phyloP scores from a whole-genome alignment of 2,888 invertebrate genomes.

The Ectemnius continuus region DNA sequence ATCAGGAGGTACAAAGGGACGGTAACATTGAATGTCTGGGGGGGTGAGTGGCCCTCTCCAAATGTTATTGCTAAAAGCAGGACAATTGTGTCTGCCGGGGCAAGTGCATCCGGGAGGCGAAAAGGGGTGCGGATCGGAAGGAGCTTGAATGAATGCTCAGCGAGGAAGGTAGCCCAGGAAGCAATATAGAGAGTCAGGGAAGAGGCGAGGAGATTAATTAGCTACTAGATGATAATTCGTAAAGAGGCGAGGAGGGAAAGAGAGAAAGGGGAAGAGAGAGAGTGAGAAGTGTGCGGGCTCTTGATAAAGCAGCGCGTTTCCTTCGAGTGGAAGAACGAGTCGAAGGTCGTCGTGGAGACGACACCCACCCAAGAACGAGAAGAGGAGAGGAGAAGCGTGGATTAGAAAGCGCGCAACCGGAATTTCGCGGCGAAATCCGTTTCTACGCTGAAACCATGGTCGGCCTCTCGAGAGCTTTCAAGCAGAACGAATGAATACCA shows the following conservation, averaged over 20 bases:
- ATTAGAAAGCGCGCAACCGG: slow-evolving; percentile 57
- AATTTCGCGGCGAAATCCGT: slow-evolving; percentile 60
- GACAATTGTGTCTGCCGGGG: not conserved
- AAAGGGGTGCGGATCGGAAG: slow-evolving; percentile 24
- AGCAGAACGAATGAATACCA: slow-evolving; percentile 60
- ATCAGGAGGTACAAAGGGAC: no score
- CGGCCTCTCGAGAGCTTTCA: slow-evolving; percentile 58
- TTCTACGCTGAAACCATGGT: slow-evolving; percentile 58
- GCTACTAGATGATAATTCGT: slow-evolving; percentile 51
- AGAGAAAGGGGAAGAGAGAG: slow-evolving; percentile 49
- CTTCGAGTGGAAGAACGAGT: slow-evolving; percentile 42
- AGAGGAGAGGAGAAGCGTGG: slow-evolving; percentile 36
- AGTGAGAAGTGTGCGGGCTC: slow-evolving; percentile 14
- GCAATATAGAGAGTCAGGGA: slow-evolving; percentile 30
- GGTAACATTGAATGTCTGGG: no score
- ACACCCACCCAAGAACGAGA: not conserved
- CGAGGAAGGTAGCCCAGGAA: slow-evolving; percentile 29
- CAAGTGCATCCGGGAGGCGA: not conserved
- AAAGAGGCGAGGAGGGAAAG: slow-evolving; percentile 29
- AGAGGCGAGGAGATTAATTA: slow-evolving; percentile 43
- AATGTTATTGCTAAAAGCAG: not conserved
- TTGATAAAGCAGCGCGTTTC: slow-evolving; percentile 47
- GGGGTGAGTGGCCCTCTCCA: no score
- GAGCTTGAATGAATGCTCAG: slow-evolving; percentile 42
- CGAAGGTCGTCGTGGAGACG: slow-evolving; percentile 41